Conservation (phyloP, 2,888 invertebrate genomes). For the Lasioglossum oenotherae region DNA sequence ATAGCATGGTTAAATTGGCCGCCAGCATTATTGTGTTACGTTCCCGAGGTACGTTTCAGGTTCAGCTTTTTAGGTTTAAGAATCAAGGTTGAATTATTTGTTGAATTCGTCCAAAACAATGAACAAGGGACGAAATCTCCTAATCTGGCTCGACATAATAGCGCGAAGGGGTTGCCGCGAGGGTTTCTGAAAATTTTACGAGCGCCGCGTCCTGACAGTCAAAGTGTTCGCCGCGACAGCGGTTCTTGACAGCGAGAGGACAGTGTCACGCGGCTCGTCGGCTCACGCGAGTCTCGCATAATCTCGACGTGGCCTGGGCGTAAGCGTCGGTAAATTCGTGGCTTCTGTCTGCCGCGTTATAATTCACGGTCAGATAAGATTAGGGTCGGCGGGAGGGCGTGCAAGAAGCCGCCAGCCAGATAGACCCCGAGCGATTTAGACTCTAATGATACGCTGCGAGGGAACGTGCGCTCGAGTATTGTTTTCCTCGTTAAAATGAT, state of each 20-base stretch:
- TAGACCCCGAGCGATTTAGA: slow-evolving; percentile 2
- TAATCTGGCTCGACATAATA: background rate
- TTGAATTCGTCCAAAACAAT: background rate
- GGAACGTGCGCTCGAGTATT: background rate
- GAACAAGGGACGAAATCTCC: background rate
- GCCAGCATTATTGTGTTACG: background rate
- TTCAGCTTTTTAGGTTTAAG: background rate
- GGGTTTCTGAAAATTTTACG: background rate
- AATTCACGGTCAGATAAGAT: slow-evolving; percentile 67
- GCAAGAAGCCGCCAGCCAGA: background rate
- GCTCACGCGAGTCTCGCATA: background rate
- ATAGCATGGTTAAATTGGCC: background rate
- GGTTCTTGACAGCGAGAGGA: slow-evolving; percentile 4
- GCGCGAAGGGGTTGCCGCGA: background rate
- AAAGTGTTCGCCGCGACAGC: slow-evolving; percentile 2
- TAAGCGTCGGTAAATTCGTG: slow-evolving; percentile 60
- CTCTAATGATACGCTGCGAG: slow-evolving; percentile 2
- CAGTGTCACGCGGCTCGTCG: slow-evolving; percentile 10
- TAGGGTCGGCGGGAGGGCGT: slow-evolving; percentile 33
- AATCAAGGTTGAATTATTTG: background rate
- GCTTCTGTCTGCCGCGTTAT: slow-evolving; percentile 55
- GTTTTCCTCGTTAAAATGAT: background rate
- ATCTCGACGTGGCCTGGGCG: slow-evolving; percentile 3
- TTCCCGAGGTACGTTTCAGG: background rate
- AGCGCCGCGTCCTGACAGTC: background rate